Base-by-base conservation (phyloP, 2,113 vertebrate genomes). In the Tenrec ecaudatus region DNA sequence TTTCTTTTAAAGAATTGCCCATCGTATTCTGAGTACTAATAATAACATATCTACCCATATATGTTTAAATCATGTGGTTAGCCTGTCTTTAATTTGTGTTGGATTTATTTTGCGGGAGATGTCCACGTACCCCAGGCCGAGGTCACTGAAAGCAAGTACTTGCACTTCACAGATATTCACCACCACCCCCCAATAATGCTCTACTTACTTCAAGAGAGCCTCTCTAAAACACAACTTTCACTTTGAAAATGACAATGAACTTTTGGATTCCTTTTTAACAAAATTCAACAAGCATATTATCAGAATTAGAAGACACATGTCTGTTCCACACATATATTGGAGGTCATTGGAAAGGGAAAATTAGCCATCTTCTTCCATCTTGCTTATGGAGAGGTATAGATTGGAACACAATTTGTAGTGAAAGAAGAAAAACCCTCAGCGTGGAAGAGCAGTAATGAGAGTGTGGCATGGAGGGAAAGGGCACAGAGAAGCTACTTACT, bases 81-180 rank as follows among this genome's bases (percentile, higher is more conserved):
- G 69, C 73, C 73, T 78, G 16, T n/a, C 47, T 87, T 86, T 93
- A 19, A 36, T 6, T 66, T 93, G 9, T 78, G 10, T 77, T 86
- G 38, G 23, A 62, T 93, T 93, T 77, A 71, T 84, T 88, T 78
- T 71, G 19, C 87, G 38, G 38, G 60, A 84, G 2, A 76, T 73
- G 5, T 87, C 23, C 71, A 40, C 0, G 10, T 36, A 79, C 33
- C 29, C 69, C 12, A 64, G 14, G 36, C 57, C 60, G 53, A 71
- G 76, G 20, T 47, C 22, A n/a, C 84, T 94, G 88, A 76, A 89
- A 85, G 43, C 25, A 88, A 89, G 69, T 82, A 80, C 86, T 92
- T 93, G 11, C 64, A 58, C 2, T 71, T 86, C 88, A 86, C 9
- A 82, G 19, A n/a, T 85, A 11, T 36, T 88, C n/a, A n/a, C n/a